Evolutionary conservation across 2,888 invertebrate genomes (phyloP), one percentile per base, ranked within the genome.

Genomic region (Lasioglossum vierecki): DNA sequence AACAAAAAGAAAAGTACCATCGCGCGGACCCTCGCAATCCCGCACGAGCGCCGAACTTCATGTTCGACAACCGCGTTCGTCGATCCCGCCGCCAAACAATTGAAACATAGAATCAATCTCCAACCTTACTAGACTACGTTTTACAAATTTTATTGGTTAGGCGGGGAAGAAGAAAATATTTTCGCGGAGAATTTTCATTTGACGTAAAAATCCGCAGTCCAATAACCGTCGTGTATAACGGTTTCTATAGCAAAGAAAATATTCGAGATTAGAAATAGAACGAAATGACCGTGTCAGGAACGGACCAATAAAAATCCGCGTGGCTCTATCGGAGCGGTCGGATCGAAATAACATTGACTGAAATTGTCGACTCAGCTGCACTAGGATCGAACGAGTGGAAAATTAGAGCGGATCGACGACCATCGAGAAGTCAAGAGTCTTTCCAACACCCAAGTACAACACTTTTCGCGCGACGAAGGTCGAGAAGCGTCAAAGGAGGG

Each of bases 401-500:
- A 76, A 76, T 76, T 35, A 49, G 46, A 49, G 44, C 46, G 66
- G 35, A 66, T 68, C 68, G 76, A 76, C 46, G 66, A 39, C 44
- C n/a, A 71, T 78, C 57, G 78, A 71, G 22, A 72, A 78, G 57
- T 71, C 46, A 53, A 41, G 41, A 57, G 26, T 53, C 66, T 26
- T 44, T 70, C 26, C 44, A 76, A 49, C 35, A 26, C 22, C 46
- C 49, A 66, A 66, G 46, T 44, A 35, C n/a, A 76, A 68, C 76
- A 68, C 66, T 46, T 76, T 68, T 68, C 46, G 66, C 30, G n/a
- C 66, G 76, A 76, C 30, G 35, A 49, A 76, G 76, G 76, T 68
- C 76, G 76, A 76, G 66, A 68, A 76, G 66, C 66, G 68, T 76
- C 46, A n/a, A 76, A 76, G 68, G 35, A 46, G 76, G 49, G 46